Base-by-base conservation (phyloP, 2,113 vertebrate species). In the Heterotilapia buettikoferi region DNA sequence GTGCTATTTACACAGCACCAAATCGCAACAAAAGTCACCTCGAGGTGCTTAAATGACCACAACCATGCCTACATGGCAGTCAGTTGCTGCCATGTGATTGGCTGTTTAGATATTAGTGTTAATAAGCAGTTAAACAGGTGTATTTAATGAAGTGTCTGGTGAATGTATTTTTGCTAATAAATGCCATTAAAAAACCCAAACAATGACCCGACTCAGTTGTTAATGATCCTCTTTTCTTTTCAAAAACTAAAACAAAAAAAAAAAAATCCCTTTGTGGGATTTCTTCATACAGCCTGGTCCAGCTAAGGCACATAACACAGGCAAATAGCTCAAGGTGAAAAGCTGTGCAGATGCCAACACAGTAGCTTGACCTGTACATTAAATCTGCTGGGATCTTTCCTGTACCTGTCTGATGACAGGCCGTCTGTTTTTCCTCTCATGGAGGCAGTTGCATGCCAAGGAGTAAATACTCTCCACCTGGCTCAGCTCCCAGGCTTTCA, bases 391-490 rank as follows among this genome's bases (percentile, higher is more conserved):
- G 5, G 11, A 10, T 78, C 24, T 43, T 33, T 78, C 53, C 21
- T 13, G 38, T 90, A 99, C 98, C 97, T 95, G 97, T 68, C 95
- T 95, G 83, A 97, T 97, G 84, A 97, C 88, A 5, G 99, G 98
- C 57, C 98, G 97, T 87, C 96, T 97, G 89, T 12, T 97, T 90
- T 99, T 99, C 87, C 97, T 98, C 80, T 99, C 98, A 40, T 96
- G 95, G 78, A 99, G 96, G 92, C 98, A 99, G 43, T 78, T 96
- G 54, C 93, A 95, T 79, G 98, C 97, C 94, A 97, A 6, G 33
- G 93, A 92, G 92, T 98, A 99, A 93, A 98, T 92, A 56, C 90
- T 96, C 94, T 98, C 96, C 86, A 96, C 82, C 24, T 97, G 96
- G 84, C 92, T 50, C 71, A 90, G 80, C 86, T 97, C 96, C 90